Base-by-base conservation (phyloP, 1,140 invertebrate species). In the Sycophaga agraensis region DNA sequence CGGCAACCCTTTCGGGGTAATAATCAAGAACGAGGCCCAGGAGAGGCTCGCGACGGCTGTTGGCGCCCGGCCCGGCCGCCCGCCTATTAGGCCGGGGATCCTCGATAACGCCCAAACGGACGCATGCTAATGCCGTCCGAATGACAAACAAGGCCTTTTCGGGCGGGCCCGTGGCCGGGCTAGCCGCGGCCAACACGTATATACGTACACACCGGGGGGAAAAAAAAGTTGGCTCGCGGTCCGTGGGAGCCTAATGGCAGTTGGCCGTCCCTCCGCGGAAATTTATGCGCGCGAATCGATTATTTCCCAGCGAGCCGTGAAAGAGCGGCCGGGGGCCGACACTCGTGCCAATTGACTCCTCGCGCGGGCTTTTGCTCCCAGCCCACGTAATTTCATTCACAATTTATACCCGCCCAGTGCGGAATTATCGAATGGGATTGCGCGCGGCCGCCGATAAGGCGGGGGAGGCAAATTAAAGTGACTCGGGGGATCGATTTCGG, bases 1-100 rank as follows among this genome's bases (percentile, higher is more conserved):
- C 55, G 50, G 67, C 70, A 79, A 79, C 76, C 77, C 77, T 77
- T 79, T 77, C 70, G 65, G 69, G 62, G 73, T 79, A 77, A 77
- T 79, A 78, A 77, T 75, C 73, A 72, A 60, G 68, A 78, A 79
- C 74, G 77, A 74, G 70, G 65, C 77, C 76, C 77, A 56, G 46
- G 77, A 77, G 77, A 77, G 67, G 37, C 61, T 69, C 70, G 5
- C 68, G 68, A 66, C 60, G 59, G 45, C 57, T 58, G 39, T 59
- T 28, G 28, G 28, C 31, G n/a, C n/a, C n/a, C n/a, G 34, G 17
- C 26, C 24, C 11, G 4, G 34, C 19, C 22, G 19, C 8, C 17
- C 50, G 39, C 14, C 68, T 73, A 78, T 78, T 76, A 78, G 74
- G 76, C 76, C 72, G 72, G 76, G 76, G n/a, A n/a, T n/a, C n/a